Conservation (phyloP, 2,113 vertebrate genomes). For the Sclerurus mexicanus region DNA sequence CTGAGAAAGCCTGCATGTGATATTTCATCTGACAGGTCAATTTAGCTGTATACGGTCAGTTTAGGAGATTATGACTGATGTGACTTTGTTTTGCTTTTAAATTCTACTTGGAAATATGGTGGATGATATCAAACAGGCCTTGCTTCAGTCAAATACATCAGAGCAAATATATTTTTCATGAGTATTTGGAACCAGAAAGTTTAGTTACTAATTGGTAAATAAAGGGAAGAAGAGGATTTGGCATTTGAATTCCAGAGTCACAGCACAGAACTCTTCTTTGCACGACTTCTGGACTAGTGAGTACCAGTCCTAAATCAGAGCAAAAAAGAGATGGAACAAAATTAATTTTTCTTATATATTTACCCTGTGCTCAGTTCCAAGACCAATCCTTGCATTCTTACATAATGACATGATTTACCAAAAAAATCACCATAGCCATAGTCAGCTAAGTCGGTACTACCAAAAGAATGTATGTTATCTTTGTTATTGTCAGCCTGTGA, state of each 20-base stretch:
- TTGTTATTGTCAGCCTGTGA: not conserved
- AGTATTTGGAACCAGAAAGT: not conserved
- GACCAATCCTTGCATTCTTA: not conserved
- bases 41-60: not conserved
- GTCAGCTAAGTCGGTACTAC: not conserved
- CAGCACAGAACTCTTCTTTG: not conserved
- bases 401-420: not conserved
- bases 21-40: not conserved
- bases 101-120: not conserved
- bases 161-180: not conserved
- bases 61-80: not conserved
- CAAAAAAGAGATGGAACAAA: not conserved
- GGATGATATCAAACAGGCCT: not conserved
- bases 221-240: not conserved
- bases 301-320: not conserved
- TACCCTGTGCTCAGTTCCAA: not conserved
- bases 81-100: not conserved
- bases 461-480: not conserved
- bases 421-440: not conserved
- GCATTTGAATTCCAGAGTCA: not conserved
- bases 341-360: not conserved
- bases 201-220: not conserved
- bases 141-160: not conserved
- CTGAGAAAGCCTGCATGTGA: not conserved
- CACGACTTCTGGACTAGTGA: not conserved